phyloP scores from a whole-genome alignment of 2,113 vertebrate species.

The Micromys minutus region DNA sequence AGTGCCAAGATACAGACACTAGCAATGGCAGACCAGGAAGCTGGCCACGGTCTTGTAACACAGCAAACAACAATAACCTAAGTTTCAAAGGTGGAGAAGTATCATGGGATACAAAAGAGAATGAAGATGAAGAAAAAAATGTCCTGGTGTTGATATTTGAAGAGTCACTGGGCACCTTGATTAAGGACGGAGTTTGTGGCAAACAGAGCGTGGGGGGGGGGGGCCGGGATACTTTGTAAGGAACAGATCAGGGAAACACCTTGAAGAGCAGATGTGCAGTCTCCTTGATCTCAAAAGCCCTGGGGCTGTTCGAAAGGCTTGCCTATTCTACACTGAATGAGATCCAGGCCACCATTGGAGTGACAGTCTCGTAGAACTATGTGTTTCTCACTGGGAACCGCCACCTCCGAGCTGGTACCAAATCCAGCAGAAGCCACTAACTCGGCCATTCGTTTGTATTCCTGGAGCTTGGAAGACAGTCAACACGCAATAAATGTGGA shows the following conservation, averaged over 20 bases:
- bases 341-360: not conserved
- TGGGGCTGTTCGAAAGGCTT: not conserved
- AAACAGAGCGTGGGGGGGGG: too few species aligned
- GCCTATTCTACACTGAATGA: not conserved
- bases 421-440: not conserved
- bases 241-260: not conserved
- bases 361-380: not conserved
- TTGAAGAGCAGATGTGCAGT: not conserved
- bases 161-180: too few species aligned
- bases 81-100: not conserved
- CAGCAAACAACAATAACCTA: too few species aligned
- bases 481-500: not conserved
- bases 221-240: not conserved
- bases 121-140: too few species aligned
- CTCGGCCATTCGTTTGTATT: not conserved
- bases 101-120: too few species aligned
- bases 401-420: not conserved
- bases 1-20: not conserved
- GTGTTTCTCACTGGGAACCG: not conserved
- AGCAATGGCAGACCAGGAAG: not conserved
- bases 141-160: too few species aligned
- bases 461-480: not conserved
- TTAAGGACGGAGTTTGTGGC: too few species aligned
- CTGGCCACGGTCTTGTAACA: not conserved
- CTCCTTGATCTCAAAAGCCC: not conserved